Evolutionary conservation across 2,113 vertebrate genomes (phyloP).

Genomic region (Notothenia rossii): DNA sequence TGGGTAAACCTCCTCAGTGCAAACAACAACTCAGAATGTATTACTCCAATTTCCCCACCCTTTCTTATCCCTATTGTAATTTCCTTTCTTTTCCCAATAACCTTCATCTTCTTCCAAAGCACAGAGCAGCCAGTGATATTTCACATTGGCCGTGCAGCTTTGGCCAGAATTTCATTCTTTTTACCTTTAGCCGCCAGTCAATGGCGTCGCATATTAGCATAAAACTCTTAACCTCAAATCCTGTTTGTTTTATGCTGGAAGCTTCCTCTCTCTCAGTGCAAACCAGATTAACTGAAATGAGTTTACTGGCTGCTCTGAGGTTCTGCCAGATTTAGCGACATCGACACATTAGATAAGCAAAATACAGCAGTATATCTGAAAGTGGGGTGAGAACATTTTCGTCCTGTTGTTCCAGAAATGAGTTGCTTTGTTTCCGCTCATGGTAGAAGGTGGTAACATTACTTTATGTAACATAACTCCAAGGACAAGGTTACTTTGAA

Average conservation of each 20-base stretch:
- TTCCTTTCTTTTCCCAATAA: conserved; percentile 2
- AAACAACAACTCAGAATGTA: conserved; percentile 18
- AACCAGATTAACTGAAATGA: conserved; percentile 64
- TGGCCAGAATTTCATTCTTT: conserved; percentile 28
- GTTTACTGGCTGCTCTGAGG: conserved; percentile 64
- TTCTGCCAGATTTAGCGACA: conserved; percentile 42
- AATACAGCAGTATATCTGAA: conserved; percentile 22
- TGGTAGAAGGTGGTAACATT: neutral
- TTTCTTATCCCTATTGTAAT: conserved; percentile 33
- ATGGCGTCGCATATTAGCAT: conserved; percentile 38
- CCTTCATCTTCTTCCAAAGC: conserved; percentile 41
- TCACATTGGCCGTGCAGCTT: conserved; percentile 17
- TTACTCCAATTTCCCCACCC: neutral
- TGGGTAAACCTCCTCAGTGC: conserved; percentile 2
- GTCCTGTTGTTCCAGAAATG: neutral
- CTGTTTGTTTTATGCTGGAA: conserved; percentile 62
- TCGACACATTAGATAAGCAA: conserved; percentile 33
- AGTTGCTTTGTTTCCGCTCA: conserved; percentile 3
- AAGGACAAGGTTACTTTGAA: conserved; percentile 10
- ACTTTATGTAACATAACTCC: conserved; percentile 6
- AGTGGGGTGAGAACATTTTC: neutral
- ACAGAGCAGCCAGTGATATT: conserved; percentile 17
- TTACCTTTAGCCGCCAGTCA: conserved; percentile 26
- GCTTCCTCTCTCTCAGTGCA: conserved; percentile 36
- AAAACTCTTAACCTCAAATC: conserved; percentile 63